A percentile compares a stretch with the other conserved stretches of the same genome.
phyloP scores from a whole-genome alignment of 1,140 invertebrate genomes.

The Aporrectodea caliginosa region DNA sequence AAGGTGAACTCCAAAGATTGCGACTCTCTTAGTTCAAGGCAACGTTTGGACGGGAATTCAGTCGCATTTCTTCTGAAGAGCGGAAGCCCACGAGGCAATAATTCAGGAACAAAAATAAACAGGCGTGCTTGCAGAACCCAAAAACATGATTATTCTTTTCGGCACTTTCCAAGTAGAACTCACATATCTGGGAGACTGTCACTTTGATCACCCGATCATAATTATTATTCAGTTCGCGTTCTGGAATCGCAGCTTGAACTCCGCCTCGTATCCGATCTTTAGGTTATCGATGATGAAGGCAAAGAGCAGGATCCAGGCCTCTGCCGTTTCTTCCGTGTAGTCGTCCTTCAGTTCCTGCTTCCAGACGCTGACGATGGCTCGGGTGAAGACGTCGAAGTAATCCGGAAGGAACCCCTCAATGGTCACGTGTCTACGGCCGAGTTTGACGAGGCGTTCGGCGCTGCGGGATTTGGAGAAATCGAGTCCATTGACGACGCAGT shows the following conservation, averaged over 20 bases:
- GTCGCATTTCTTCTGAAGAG: too few relatives aligned
- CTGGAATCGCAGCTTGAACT: not conserved
- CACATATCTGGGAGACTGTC: too few relatives aligned
- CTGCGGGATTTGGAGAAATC: conserved; percentile 13
- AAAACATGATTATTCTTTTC: too few relatives aligned
- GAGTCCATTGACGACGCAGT: conserved; percentile 40
- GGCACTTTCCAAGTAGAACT: too few relatives aligned
- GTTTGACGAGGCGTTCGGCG: conserved; percentile 26
- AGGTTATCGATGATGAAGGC: conserved; percentile 39
- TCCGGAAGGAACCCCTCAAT: conserved; percentile 37
- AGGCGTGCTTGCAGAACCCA: too few relatives aligned
- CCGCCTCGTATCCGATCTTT: conserved; percentile 36
- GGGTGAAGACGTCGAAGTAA: conserved; percentile 39
- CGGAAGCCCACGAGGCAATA: too few relatives aligned
- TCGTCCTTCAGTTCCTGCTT: conserved; percentile 34
- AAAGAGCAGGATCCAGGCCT: conserved; percentile 37
- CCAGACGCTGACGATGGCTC: conserved; percentile 37
- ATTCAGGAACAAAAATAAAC: too few relatives aligned
- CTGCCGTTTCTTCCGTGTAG: conserved; percentile 31
- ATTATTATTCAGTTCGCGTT: too few relatives aligned
- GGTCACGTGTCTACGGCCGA: conserved; percentile 39
- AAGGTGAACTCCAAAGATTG: too few relatives aligned
- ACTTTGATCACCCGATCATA: too few relatives aligned
- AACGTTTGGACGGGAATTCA: too few relatives aligned
- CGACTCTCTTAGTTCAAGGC: too few relatives aligned